These are phyloP conservation scores for Trachelus iudaicus DNA, from an alignment of 2,888 invertebrate species.

Conservation along the genomic window DNA sequence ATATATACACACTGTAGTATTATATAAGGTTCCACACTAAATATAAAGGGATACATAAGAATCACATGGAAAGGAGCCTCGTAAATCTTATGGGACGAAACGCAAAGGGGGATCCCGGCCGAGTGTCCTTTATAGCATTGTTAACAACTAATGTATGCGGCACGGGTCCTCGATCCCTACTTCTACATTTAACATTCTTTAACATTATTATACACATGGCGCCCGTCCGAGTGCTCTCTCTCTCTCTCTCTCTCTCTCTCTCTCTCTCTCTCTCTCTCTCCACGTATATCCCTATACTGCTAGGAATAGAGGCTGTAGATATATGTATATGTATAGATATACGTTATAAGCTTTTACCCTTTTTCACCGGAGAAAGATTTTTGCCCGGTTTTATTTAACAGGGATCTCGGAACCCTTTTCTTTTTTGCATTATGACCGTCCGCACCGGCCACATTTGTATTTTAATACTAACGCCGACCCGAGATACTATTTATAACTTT, in stretches of 20 bases:
- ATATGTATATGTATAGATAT: background rate
- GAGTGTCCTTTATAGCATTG: constrained; percentile 66
- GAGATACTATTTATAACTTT: background rate
- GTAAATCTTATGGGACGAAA: constrained; percentile 18
- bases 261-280: constrained; percentile 23
- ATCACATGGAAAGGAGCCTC: constrained; percentile 44
- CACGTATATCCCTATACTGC: constrained; percentile 18
- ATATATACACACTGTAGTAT: background rate
- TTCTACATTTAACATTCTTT: constrained; percentile 62
- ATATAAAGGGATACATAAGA: constrained; percentile 43
- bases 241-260: constrained; percentile 27
- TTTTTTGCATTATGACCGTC: constrained; percentile 18
- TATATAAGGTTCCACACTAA: background rate
- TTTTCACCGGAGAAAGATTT: constrained; percentile 32
- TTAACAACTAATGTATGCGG: constrained; percentile 66
- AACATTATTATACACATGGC: constrained; percentile 65
- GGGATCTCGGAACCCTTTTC: constrained; percentile 42
- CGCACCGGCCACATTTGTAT: constrained; percentile 6
- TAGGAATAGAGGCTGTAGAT: constrained; percentile 14
- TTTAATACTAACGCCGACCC: constrained; percentile 11
- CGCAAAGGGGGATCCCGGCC: constrained; percentile 42
- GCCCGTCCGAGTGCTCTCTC: constrained; percentile 49
- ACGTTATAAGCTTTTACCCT: constrained; percentile 1
- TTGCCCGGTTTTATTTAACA: constrained; percentile 45
- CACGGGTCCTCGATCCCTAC: constrained; percentile 46